Conservation (phyloP, 2,888 invertebrate genomes). For the Dyspetes luteomarginatus region DNA sequence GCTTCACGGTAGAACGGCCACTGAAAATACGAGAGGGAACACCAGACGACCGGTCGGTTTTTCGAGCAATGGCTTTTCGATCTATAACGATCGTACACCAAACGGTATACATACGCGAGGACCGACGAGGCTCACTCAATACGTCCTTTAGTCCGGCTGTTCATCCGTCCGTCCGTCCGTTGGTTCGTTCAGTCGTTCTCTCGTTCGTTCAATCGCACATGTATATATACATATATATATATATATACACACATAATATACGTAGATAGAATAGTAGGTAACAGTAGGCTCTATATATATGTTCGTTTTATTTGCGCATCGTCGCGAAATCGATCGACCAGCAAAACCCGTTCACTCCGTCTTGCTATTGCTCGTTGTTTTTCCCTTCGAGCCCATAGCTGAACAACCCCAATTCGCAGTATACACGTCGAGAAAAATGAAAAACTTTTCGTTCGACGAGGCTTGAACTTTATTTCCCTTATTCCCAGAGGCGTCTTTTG, state of each 20-base stretch:
- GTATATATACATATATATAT: too few relatives aligned
- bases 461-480: constrained; percentile 42
- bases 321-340: constrained; percentile 63
- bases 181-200: constrained; percentile 45
- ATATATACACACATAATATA: too few relatives aligned
- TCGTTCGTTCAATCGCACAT: background rate
- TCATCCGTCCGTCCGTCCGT: constrained; percentile 47
- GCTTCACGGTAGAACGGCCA: constrained; percentile 77
- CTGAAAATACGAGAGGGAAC: constrained; percentile 75
- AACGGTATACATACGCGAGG: constrained; percentile 44
- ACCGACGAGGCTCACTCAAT: too few relatives aligned
- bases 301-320: constrained; percentile 60
- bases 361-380: constrained; percentile 36
- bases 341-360: constrained; percentile 51
- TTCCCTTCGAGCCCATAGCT: constrained; percentile 10
- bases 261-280: background rate
- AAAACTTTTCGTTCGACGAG: constrained; percentile 56
- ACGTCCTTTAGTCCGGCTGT: too few relatives aligned
- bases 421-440: constrained; percentile 45
- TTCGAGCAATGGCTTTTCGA: constrained; percentile 55
- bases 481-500: constrained; percentile 24
- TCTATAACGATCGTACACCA: constrained; percentile 57
- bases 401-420: constrained; percentile 37
- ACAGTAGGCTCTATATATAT: background rate
- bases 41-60: constrained; percentile 48